These are phyloP conservation scores for Teinopalpus imperialis DNA, from an alignment of 2,888 invertebrate species.

Conservation along the genomic window DNA sequence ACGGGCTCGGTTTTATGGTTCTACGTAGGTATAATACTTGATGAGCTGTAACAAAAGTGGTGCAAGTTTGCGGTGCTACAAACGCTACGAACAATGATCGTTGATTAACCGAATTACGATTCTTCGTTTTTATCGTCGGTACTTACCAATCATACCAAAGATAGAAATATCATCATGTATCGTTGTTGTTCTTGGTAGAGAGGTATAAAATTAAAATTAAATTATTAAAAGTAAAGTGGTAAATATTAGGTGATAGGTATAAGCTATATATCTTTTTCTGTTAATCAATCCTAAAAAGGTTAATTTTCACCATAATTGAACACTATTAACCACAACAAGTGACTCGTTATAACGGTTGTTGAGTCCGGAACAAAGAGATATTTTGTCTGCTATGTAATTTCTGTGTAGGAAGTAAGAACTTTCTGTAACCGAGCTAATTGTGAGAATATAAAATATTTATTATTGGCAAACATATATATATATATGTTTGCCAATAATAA, in stretches of 20 bases:
- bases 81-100: constrained; percentile 1
- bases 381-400: constrained; percentile 20
- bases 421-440: no score
- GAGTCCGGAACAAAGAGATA: constrained; percentile 22
- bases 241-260: no score
- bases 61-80: constrained; percentile 5
- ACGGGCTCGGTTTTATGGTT: constrained; percentile 34
- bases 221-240: no score
- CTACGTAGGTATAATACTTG: constrained; percentile 30
- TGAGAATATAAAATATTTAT: no score
- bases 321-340: constrained; percentile 19
- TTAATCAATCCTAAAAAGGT: constrained; percentile 12
- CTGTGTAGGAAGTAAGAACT: constrained; percentile 3
- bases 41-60: constrained; percentile 26
- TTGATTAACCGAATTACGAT: constrained; percentile 1
- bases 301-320: constrained; percentile 17
- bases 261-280: no score
- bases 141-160: no score
- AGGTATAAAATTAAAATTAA: no score
- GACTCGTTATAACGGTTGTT: constrained; percentile 26
- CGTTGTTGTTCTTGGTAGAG: no score
- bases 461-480: not conserved
- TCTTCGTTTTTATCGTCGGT: not conserved
- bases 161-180: no score
- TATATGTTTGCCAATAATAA: not conserved